Percentiles rank a stretch among this genome's conserved stretches.
Evolutionary conservation across 2,888 invertebrate genomes (phyloP).

Genomic region (Leptura quadrifasciata): DNA sequence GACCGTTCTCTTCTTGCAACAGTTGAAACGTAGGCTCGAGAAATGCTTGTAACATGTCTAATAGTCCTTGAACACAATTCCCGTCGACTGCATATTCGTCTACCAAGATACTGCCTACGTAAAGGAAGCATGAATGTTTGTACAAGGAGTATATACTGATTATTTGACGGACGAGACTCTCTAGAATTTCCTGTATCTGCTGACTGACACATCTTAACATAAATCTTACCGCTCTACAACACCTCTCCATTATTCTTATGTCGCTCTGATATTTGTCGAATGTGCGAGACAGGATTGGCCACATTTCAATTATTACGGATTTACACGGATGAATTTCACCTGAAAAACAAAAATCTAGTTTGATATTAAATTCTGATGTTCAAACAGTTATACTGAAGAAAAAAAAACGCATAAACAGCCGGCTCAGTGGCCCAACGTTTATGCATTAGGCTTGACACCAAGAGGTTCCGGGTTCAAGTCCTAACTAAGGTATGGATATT

Average conservation of each 20-base stretch:
- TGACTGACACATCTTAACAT: constrained; percentile 90
- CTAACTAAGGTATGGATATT: too few species aligned
- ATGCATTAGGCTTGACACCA: too few species aligned
- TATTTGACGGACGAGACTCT: constrained; percentile 89
- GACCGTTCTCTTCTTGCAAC: constrained; percentile 86
- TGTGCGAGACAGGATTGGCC: constrained; percentile 89
- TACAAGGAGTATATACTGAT: constrained; percentile 85
- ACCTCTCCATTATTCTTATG: constrained; percentile 91
- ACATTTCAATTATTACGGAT: constrained; percentile 80
- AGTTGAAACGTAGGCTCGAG: constrained; percentile 87
- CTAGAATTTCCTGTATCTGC: constrained; percentile 83
- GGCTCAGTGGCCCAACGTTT: too few species aligned
- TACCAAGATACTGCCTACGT: constrained; percentile 91
- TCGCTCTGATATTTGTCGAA: constrained; percentile 89
- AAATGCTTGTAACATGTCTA: constrained; percentile 90
- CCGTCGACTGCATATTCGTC: constrained; percentile 88
- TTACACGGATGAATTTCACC: constrained; percentile 70
- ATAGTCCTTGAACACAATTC: constrained; percentile 85
- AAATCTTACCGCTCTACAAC: constrained; percentile 93
- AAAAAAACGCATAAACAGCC: too few species aligned
- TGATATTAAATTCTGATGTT: too few species aligned
- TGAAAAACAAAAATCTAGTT: constrained; percentile 45
- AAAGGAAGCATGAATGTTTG: constrained; percentile 94
- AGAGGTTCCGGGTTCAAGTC: too few species aligned
- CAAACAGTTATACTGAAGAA: too few species aligned